These are phyloP conservation scores for Acholoe squamosa DNA, from an alignment of 2,888 invertebrate genomes.

Conservation along the genomic window DNA sequence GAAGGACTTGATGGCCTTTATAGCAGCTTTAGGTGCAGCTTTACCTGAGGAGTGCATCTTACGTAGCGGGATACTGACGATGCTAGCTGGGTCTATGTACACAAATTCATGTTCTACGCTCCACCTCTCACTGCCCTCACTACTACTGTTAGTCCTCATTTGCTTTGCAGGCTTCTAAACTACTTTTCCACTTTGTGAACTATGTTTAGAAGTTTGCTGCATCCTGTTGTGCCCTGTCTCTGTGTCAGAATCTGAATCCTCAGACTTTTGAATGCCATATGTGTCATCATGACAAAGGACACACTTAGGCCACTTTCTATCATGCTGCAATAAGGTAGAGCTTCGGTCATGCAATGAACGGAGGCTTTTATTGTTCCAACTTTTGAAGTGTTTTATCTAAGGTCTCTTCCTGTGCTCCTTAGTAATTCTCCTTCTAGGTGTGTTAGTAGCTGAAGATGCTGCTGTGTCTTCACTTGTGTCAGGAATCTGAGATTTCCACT, in stretches of 20 bases:
- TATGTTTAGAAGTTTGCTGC: no score
- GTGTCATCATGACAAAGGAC: slow-evolving; percentile 12
- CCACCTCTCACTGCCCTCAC: neutral
- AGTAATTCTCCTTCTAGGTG: neutral
- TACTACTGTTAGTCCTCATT: neutral
- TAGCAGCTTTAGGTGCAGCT: neutral
- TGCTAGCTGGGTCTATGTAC: slow-evolving; percentile 23
- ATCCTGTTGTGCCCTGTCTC: neutral
- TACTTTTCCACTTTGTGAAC: no score
- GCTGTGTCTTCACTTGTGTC: neutral
- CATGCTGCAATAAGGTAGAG: neutral
- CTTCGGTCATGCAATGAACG: neutral
- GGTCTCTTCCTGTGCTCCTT: neutral
- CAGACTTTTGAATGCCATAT: slow-evolving; percentile 37
- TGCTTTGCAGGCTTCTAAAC: slow-evolving; percentile 3
- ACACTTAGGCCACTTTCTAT: slow-evolving; percentile 29
- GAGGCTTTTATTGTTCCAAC: neutral
- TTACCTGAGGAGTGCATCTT: slow-evolving; percentile 7
- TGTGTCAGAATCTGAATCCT: neutral
- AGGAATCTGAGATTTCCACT: neutral
- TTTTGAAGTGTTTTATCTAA: neutral
- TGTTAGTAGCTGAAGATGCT: neutral
- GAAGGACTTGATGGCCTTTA: slow-evolving; percentile 4
- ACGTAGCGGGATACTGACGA: slow-evolving; percentile 44
- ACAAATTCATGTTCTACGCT: slow-evolving; percentile 41